These are phyloP conservation scores for Anthrax anthrax DNA, from an alignment of 2,888 invertebrate species.

Conservation along the genomic window DNA sequence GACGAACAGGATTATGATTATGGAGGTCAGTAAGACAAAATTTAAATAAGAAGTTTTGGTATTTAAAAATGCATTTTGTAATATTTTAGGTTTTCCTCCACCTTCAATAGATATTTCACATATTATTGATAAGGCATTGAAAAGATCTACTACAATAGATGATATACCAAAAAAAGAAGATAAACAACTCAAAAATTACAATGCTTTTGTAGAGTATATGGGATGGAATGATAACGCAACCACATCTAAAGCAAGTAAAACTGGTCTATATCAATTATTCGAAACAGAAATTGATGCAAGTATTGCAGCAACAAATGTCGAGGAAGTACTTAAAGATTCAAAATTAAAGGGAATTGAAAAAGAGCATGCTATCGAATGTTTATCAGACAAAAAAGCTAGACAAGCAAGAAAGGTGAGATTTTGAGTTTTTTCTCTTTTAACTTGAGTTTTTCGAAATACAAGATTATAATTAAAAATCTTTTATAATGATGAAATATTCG, in stretches of 20 bases:
- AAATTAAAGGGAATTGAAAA: slow-evolving; percentile 45
- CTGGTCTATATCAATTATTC: background rate
- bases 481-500: slow-evolving; percentile 32
- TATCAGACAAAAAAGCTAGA: slow-evolving; percentile 39
- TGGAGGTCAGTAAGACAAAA: slow-evolving; percentile 9
- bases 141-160: background rate
- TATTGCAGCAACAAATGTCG: slow-evolving; percentile 15
- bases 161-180: no score
- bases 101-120: slow-evolving; percentile 16
- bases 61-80: background rate
- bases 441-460: no score
- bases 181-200: no score
- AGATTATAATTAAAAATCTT: background rate
- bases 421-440: background rate
- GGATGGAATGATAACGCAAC: no score
- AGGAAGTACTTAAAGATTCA: slow-evolving; percentile 17
- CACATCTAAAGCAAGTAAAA: no score
- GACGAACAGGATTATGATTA: slow-evolving; percentile 18
- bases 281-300: background rate
- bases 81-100: slow-evolving; percentile 16
- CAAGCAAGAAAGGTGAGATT: slow-evolving; percentile 19
- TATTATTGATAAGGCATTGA: slow-evolving; percentile 14
- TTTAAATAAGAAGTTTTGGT: slow-evolving; percentile 10
- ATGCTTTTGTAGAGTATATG: no score
- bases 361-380: slow-evolving; percentile 24